A percentile compares a stretch with the other conserved stretches of the same genome.
Evolutionary conservation across 2,797 vertebrate genomes (phyloP).

Genomic region (Sciurus vulgaris): DNA sequence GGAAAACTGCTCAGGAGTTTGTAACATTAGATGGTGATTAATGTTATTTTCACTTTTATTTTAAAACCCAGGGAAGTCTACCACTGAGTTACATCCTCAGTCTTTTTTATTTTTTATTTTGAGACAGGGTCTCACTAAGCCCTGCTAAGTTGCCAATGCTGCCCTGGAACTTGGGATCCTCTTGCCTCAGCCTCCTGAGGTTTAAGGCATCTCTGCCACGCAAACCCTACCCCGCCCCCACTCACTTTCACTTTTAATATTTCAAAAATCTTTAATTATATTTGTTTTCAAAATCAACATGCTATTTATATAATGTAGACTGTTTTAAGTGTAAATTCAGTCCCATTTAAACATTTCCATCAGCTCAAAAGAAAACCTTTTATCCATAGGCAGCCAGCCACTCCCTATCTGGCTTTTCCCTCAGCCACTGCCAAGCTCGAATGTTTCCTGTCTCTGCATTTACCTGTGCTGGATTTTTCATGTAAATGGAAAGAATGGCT

Average conservation of each 20-base stretch:
- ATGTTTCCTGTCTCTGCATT: background rate
- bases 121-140: no score
- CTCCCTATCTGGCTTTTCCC: rapidly evolving
- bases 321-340: background rate
- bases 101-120: no score
- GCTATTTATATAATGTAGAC: background rate
- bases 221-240: no score
- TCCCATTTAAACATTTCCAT: background rate
- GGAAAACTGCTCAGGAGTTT: background rate
- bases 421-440: background rate
- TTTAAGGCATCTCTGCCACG: no score
- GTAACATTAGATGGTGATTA: background rate
- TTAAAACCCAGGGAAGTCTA: no score
- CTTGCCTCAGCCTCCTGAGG: no score
- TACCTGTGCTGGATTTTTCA: background rate
- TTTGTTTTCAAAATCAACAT: background rate
- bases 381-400: no score
- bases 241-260: background rate
- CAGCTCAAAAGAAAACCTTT: background rate
- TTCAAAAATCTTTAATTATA: background rate
- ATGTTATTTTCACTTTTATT: background rate
- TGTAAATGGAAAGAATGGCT: background rate
- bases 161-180: no score
- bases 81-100: no score
- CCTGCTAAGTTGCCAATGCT: no score